Evolutionary conservation across 2,113 vertebrate species (phyloP).

Genomic region (Sprattus sprattus): DNA sequence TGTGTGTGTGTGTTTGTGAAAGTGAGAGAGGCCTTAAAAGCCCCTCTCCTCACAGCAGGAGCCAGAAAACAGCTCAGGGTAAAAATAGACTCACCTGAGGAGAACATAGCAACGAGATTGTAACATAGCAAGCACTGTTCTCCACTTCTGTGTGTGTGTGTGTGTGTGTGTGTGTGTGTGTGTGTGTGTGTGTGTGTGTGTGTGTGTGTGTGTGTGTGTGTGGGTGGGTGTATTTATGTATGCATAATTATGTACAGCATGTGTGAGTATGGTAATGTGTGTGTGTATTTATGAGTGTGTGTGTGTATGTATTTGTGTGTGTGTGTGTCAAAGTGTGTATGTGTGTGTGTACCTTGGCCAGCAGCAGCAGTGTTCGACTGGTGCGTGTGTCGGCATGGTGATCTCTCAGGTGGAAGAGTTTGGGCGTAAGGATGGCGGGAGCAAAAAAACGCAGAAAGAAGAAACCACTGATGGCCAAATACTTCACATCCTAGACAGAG

Average conservation of each 20-base stretch:
- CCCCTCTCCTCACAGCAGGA: not conserved
- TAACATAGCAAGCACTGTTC: not conserved
- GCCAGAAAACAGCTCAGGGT: not conserved
- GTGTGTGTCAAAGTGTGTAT: not conserved
- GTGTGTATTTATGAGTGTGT: not conserved
- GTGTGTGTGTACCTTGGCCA: slow-evolving; percentile 80
- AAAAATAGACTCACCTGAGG: not conserved
- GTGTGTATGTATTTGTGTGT: not conserved
- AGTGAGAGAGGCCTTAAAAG: not conserved
- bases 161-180: slow-evolving; percentile 5
- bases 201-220: not conserved
- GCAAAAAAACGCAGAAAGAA: slow-evolving; percentile 90
- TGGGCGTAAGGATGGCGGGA: slow-evolving; percentile 84
- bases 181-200: slow-evolving; percentile 5
- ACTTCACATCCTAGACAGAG: slow-evolving; percentile 77
- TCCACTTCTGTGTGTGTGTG: not conserved
- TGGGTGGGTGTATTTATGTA: not conserved
- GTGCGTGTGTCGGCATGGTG: slow-evolving; percentile 84
- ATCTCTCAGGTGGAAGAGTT: slow-evolving; percentile 87
- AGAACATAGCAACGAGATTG: slow-evolving; percentile 16
- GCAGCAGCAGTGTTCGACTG: slow-evolving; percentile 80
- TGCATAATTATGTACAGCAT: not conserved
- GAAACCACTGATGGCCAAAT: slow-evolving; percentile 86
- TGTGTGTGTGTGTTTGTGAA: not conserved
- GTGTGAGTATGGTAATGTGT: not conserved